A percentile compares a stretch with the other conserved stretches of the same genome.
Evolutionary conservation across 2,113 vertebrate genomes (phyloP).

Genomic region (cat (Felis catus)): F.catus_Fca126_mat1.0 CM031417.1:115526501-115527000

Average conservation of each 20-base stretch:
- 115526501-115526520: conserved; percentile 99
- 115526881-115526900: background rate
- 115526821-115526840: background rate
- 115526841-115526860: background rate
- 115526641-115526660: background rate
- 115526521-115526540: conserved; percentile 98
- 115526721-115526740: background rate
- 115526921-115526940: background rate
- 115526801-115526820: conserved; percentile 25
- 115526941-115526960: background rate
- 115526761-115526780: background rate
- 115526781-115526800: background rate
- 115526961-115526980: background rate
- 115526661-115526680: background rate
- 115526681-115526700: background rate
- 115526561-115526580: conserved; percentile 61
- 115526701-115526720: background rate
- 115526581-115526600: conserved; percentile 14
- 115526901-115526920: background rate
- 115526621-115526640: background rate
- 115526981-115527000: conserved; percentile 19
- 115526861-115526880: background rate
- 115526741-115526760: background rate
- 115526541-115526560: conserved; percentile 78
- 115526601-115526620: background rate